phyloP scores from a whole-genome alignment of 2,797 vertebrate genomes.

The Anas acuta region DNA sequence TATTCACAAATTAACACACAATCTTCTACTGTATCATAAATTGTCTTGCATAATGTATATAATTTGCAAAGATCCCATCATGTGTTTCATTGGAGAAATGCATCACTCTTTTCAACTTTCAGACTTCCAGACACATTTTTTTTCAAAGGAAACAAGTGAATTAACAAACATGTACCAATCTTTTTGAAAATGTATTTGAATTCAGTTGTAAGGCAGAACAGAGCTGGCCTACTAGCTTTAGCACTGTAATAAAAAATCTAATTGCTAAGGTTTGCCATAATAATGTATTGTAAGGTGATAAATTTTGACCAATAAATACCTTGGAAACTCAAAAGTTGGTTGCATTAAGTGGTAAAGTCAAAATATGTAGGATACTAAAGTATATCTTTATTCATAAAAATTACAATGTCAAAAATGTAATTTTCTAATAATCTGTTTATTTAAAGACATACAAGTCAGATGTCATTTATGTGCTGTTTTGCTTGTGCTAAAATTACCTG shows the following conservation, averaged over 20 bases:
- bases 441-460: constrained; percentile 34
- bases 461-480: constrained; percentile 23
- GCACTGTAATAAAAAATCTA: not conserved
- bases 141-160: not conserved
- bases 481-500: constrained; percentile 54
- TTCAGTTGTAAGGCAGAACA: not conserved
- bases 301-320: constrained; percentile 60
- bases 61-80: not conserved
- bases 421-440: constrained; percentile 45
- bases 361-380: constrained; percentile 56
- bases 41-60: not conserved
- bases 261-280: constrained; percentile 10
- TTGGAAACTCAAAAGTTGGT: constrained; percentile 33
- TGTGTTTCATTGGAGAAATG: not conserved
- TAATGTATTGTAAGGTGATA: constrained; percentile 51
- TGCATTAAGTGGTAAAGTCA: constrained; percentile 51
- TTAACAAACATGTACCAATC: not conserved
- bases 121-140: not conserved
- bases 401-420: constrained; percentile 22
- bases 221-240: not conserved
- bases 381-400: constrained; percentile 63
- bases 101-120: not conserved
- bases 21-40: not conserved
- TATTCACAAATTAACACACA: not conserved
- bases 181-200: not conserved